These are phyloP conservation scores for Chinchilla lanigera DNA, from an alignment of 2,113 vertebrate species.

Conservation along the genomic window DNA sequence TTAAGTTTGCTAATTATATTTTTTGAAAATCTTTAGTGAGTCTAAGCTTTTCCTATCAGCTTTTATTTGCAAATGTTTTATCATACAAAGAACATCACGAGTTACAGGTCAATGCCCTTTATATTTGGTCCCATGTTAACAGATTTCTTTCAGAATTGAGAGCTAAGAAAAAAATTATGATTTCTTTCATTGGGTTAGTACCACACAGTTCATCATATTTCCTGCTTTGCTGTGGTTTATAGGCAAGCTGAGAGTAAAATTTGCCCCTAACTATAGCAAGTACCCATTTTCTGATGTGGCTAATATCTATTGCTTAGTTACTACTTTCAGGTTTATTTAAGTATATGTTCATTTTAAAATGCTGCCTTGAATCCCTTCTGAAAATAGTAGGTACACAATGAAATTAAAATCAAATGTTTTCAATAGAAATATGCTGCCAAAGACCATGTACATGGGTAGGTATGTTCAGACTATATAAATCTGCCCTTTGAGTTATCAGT, in stretches of 20 bases:
- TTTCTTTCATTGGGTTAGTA: background rate
- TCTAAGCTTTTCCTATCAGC: background rate
- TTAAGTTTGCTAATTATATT: background rate
- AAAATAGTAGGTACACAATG: slow-evolving; percentile 13
- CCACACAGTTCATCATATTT: background rate
- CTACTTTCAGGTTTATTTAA: slow-evolving; percentile 38
- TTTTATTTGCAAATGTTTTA: slow-evolving; percentile 26
- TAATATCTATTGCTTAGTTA: slow-evolving; percentile 17
- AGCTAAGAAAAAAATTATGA: background rate
- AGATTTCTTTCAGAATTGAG: slow-evolving; percentile 17
- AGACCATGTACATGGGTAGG: background rate
- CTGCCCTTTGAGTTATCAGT: background rate
- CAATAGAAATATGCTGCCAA: slow-evolving; percentile 5
- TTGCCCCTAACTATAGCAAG: background rate
- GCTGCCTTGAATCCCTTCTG: background rate
- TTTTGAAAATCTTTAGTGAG: slow-evolving; percentile 18
- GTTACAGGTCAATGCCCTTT: background rate
- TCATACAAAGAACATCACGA: background rate
- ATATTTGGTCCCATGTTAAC: background rate
- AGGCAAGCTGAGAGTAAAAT: background rate
- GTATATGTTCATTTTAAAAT: slow-evolving; percentile 32
- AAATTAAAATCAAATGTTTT: slow-evolving; percentile 46
- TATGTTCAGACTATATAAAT: background rate
- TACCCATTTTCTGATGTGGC: background rate
- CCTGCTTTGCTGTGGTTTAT: slow-evolving; percentile 28